Percentiles rank a stretch among this genome's conserved stretches.
These are phyloP conservation scores for Steinernema khuongi DNA, from an alignment of 1,140 invertebrate species.

Conservation along the genomic window DNA sequence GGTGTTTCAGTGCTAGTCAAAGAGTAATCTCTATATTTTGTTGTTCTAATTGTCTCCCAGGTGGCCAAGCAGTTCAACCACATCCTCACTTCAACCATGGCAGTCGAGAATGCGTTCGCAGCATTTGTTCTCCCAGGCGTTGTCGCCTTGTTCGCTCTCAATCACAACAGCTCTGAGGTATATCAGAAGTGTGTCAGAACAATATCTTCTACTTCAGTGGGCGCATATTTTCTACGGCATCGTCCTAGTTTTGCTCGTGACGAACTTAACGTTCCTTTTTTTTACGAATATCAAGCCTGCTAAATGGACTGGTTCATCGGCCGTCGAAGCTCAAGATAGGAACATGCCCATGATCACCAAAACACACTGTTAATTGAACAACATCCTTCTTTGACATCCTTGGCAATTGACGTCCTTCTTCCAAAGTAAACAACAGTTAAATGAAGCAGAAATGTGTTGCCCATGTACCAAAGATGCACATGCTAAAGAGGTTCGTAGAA, in stretches of 20 bases:
- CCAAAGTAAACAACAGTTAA: too few species aligned
- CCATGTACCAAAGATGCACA: too few species aligned
- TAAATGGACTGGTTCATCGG: background rate
- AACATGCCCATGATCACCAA: background rate
- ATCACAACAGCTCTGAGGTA: background rate
- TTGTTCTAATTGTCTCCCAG: background rate
- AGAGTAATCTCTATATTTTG: background rate
- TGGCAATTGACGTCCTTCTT: too few species aligned
- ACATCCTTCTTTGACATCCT: background rate
- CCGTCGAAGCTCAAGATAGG: background rate
- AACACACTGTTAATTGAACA: background rate
- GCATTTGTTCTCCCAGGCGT: background rate
- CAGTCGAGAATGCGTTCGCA: background rate
- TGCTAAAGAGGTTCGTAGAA: too few species aligned
- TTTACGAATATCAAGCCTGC: background rate
- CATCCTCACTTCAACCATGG: background rate
- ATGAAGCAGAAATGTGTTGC: too few species aligned
- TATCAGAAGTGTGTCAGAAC: background rate
- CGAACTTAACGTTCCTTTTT: background rate
- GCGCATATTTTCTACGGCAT: background rate
- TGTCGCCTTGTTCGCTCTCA: background rate
- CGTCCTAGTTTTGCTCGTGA: background rate
- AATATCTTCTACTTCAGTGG: background rate
- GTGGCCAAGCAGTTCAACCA: background rate
- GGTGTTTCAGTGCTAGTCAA: background rate